These are phyloP conservation scores for Gortyna flavago DNA, from an alignment of 2,888 invertebrate genomes.

Conservation along the genomic window DNA sequence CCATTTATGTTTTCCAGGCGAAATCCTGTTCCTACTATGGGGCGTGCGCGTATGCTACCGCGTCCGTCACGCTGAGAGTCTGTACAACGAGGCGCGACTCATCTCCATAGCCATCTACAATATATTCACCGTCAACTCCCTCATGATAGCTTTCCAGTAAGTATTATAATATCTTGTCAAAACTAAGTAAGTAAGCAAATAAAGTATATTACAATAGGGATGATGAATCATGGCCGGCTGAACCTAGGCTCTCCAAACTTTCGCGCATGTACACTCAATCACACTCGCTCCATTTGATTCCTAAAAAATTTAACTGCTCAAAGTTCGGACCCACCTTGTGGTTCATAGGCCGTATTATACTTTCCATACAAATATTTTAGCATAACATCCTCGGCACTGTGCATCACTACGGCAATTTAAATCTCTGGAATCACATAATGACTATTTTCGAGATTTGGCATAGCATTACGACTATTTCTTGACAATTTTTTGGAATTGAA, in stretches of 20 bases:
- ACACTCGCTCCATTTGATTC: too few species aligned
- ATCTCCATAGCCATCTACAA: constrained; percentile 99
- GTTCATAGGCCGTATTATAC: too few species aligned
- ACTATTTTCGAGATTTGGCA: too few species aligned
- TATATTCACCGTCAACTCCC: constrained; percentile 97
- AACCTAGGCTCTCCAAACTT: neutral
- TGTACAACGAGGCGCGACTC: constrained; percentile 97
- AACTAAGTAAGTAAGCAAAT: neutral
- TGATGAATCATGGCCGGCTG: neutral
- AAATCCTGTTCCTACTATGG: constrained; percentile 95
- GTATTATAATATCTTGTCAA: constrained; percentile 78
- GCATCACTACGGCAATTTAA: too few species aligned
- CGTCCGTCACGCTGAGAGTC: constrained; percentile 96
- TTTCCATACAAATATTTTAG: too few species aligned
- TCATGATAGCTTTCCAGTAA: constrained; percentile 98
- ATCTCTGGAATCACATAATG: too few species aligned
- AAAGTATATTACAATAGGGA: neutral
- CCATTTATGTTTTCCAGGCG: constrained; percentile 88
- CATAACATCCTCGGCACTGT: too few species aligned
- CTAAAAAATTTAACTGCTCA: too few species aligned
- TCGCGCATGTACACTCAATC: neutral
- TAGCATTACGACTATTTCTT: too few species aligned
- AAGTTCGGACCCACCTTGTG: too few species aligned
- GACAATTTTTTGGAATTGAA: too few species aligned
- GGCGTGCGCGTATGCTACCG: constrained; percentile 96